Conservation (phyloP, 2,888 invertebrate species). For the Drosophila borborema region DNA sequence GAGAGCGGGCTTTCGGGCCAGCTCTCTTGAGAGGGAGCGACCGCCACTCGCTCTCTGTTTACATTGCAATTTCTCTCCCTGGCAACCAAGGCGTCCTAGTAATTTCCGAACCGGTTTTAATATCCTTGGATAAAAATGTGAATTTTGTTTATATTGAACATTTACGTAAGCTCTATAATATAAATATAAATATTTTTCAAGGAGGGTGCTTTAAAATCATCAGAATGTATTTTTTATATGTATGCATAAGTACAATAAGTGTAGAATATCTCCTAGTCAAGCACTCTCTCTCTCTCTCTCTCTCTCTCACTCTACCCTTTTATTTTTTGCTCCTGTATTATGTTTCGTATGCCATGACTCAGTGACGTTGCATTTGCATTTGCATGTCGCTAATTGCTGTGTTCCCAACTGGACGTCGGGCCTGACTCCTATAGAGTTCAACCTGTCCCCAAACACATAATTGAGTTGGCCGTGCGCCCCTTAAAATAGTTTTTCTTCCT, state of each 20-base stretch:
- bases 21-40: constrained; percentile 37
- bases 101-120: constrained; percentile 56
- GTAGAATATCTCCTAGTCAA: not conserved
- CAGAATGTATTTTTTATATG: not conserved
- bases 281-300: not conserved
- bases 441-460: constrained; percentile 29
- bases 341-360: constrained; percentile 60
- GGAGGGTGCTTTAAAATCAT: not conserved
- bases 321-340: constrained; percentile 21
- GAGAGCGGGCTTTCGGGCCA: constrained; percentile 6
- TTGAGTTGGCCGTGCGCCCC: constrained; percentile 12
- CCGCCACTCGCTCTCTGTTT: constrained; percentile 68
- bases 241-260: not conserved
- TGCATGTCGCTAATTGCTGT: constrained; percentile 75
- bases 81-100: constrained; percentile 70
- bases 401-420: constrained; percentile 68
- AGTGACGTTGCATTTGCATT: constrained; percentile 79
- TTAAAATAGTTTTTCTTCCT: constrained; percentile 11
- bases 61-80: constrained; percentile 64
- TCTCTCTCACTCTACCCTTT: not conserved
- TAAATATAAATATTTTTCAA: not conserved
- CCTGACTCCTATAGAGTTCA: not conserved
- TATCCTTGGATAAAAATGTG: not conserved
- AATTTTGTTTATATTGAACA: no score
- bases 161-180: not conserved